A percentile compares a stretch with the other conserved stretches of the same genome.
phyloP scores from a whole-genome alignment of 2,797 vertebrate genomes.

The Sebastes cheni region DNA sequence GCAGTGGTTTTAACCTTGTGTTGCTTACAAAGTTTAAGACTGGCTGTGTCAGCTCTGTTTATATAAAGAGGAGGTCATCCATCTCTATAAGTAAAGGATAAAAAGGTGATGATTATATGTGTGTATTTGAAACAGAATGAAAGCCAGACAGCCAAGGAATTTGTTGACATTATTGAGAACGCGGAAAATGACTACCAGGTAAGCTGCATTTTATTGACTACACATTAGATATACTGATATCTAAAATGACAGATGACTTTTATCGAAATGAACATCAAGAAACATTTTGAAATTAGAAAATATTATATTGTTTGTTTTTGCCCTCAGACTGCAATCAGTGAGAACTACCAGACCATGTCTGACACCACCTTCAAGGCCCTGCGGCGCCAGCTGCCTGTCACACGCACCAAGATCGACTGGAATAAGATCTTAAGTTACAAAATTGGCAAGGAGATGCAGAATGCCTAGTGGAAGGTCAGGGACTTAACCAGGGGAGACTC shows the following conservation, averaged over 20 bases:
- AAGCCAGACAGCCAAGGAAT: constrained; percentile 93
- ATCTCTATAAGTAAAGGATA: not conserved
- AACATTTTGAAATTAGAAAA: not conserved
- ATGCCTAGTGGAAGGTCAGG: constrained; percentile 83
- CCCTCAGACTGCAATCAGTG: constrained; percentile 94
- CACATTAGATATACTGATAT: not conserved
- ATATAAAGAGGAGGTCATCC: not conserved
- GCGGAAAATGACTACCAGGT: constrained; percentile 99
- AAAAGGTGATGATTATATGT: not conserved
- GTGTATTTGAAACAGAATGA: constrained; percentile 86
- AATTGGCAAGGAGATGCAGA: constrained; percentile 99
- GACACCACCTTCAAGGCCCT: constrained; percentile 99
- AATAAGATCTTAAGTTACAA: constrained; percentile 99
- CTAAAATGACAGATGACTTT: not conserved
- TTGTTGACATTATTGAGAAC: constrained; percentile 95
- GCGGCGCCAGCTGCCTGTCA: constrained; percentile 97
- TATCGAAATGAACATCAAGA: not conserved
- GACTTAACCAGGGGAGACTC: constrained; percentile 53
- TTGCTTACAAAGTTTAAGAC: not conserved
- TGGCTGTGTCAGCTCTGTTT: not conserved
- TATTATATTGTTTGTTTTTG: not conserved
- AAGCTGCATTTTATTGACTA: constrained; percentile 19
- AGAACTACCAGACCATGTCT: constrained; percentile 99
- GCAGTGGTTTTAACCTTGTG: not conserved
- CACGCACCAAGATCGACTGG: constrained; percentile 99